These are phyloP conservation scores for Mungos mungo DNA, from an alignment of 2,113 vertebrate genomes.

Conservation along the genomic window DNA sequence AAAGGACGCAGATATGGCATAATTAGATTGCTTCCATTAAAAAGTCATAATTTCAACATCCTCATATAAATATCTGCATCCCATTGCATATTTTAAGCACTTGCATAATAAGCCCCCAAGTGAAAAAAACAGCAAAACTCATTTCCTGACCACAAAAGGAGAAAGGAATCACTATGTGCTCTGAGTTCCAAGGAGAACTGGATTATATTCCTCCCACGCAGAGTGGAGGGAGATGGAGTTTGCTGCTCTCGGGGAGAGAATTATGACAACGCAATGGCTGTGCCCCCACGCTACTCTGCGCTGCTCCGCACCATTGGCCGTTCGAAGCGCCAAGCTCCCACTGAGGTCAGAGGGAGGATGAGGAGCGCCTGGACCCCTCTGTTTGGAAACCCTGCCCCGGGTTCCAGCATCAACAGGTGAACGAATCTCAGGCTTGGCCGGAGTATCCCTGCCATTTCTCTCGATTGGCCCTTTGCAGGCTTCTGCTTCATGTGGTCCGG, in stretches of 20 bases:
- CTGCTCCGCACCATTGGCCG: background rate
- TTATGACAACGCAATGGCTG: slow-evolving; percentile 64
- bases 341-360: background rate
- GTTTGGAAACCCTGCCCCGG: background rate
- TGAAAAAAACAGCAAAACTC: slow-evolving; percentile 77
- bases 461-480: background rate
- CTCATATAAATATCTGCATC: slow-evolving; percentile 80
- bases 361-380: background rate
- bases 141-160: slow-evolving; percentile 74
- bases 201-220: slow-evolving; percentile 70
- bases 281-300: slow-evolving; percentile 19
- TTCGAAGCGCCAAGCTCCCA: background rate
- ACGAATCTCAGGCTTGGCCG: rapidly evolving
- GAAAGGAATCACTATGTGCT: slow-evolving; percentile 73
- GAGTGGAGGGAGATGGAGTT: slow-evolving; percentile 57
- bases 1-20: slow-evolving; percentile 69
- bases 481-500: background rate
- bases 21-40: slow-evolving; percentile 80
- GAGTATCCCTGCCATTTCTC: background rate
- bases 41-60: slow-evolving; percentile 83
- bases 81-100: slow-evolving; percentile 67
- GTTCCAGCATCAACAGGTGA: slow-evolving; percentile 64
- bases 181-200: slow-evolving; percentile 63
- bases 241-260: slow-evolving; percentile 70
- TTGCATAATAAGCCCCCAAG: slow-evolving; percentile 71